Base-by-base conservation (phyloP, 2,113 vertebrate genomes). In the human (Homo sapiens) region DNA sequence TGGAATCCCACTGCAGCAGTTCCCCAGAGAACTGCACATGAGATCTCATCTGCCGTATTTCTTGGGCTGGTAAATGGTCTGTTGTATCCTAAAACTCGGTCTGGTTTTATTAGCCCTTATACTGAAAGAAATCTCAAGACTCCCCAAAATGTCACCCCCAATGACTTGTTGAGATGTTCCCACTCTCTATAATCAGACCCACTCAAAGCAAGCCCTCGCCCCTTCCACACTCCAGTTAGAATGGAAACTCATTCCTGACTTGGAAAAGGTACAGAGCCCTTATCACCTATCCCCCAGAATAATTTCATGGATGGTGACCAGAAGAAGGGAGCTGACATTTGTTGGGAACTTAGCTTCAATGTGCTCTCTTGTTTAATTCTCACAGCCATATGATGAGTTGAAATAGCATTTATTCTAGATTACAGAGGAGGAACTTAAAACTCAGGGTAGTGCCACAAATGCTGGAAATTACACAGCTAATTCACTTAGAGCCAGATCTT, bases 81-180 rank as follows among this genome's bases (percentile, higher is more conserved):
- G 84, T 94, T 93, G 70, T 50, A 16, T 50, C 87, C 96, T 96
- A 88, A 97, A 96, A 97, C 81, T 84, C 85, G 76, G 72, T 75
- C 93, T 98, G 57, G 16, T 45, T 97, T 95, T 64, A 57, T 9
- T 35, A 30, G 35, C n/a, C 38, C 7, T 52, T 93, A 55, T 81
- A 27, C 82, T 45, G 52, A 70, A 93, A 73, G 30, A 20, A 66
- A 90, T 84, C 50, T 59, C 30, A 73, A 16, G 14, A 25, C 40
- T 55, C 57, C 45, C 30, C 73, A 38, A 80, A 88, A 84, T n/a
- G 52, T 82, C 94, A 57, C 20, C 43, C 3, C 43, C 35, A 55
- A 68, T 40, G 75, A n/a, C 45, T 83, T 90, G 8, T 35, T 84
- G 72, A 73, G n/a, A 79, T 72, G 55, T 75, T 57, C 45, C 81